Percentiles rank a stretch among this genome's conserved stretches.
phyloP scores from a whole-genome alignment of 2,797 vertebrate species.

The Decapterus maruadsi region DNA sequence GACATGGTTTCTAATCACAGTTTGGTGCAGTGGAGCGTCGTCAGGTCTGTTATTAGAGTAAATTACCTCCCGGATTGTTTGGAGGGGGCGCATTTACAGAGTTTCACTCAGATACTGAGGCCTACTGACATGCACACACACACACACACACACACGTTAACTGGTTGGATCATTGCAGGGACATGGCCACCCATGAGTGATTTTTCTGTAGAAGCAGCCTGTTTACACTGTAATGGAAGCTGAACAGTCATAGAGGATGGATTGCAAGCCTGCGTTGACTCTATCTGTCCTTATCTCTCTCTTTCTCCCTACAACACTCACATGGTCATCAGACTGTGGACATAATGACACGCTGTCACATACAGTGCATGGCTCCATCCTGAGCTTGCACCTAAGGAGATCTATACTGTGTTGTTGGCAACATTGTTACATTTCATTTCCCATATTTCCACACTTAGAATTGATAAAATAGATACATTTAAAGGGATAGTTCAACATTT shows the following conservation, averaged over 20 bases:
- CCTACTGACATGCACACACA: slow-evolving; percentile 22
- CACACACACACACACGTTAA: slow-evolving; percentile 38
- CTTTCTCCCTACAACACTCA: background rate
- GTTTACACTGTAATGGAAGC: slow-evolving; percentile 80
- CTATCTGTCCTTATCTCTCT: slow-evolving; percentile 4
- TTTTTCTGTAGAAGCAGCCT: slow-evolving; percentile 65
- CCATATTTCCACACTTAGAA: too few relatives aligned
- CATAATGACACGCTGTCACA: background rate
- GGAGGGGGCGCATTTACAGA: slow-evolving; percentile 57
- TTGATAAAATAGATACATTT: too few relatives aligned
- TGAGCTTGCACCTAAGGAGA: background rate
- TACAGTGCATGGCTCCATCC: background rate
- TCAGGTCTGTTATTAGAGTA: slow-evolving; percentile 78
- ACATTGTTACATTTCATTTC: too few relatives aligned
- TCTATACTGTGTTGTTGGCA: background rate
- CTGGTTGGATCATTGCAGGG: slow-evolving; percentile 70
- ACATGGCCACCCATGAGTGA: slow-evolving; percentile 79
- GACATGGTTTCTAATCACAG: slow-evolving; percentile 75
- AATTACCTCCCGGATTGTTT: slow-evolving; percentile 70
- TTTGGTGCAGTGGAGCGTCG: slow-evolving; percentile 64
- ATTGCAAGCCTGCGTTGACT: slow-evolving; percentile 52
- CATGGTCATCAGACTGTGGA: background rate
- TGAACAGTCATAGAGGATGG: slow-evolving; percentile 70
- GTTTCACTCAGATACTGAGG: slow-evolving; percentile 47
- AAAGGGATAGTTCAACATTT: too few relatives aligned